phyloP scores from a whole-genome alignment of 2,113 vertebrate genomes.

The Lichenostomus cassidix region DNA sequence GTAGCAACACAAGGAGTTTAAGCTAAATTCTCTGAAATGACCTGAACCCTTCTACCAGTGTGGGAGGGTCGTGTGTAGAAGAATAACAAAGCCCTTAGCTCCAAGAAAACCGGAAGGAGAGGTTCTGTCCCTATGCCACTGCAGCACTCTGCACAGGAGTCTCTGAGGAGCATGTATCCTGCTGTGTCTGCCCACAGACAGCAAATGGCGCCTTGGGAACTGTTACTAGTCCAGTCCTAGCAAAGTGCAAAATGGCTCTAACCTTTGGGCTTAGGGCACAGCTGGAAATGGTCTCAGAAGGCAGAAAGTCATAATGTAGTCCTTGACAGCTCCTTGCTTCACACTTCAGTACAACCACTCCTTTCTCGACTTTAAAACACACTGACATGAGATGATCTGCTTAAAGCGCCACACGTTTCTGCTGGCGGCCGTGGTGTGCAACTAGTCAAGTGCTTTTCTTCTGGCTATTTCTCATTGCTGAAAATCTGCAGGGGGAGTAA shows the following conservation, averaged over 20 bases:
- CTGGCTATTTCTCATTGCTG: not conserved
- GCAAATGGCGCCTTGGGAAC: not conserved
- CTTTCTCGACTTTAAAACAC: not conserved
- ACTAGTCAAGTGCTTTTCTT: not conserved
- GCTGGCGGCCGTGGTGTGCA: not conserved
- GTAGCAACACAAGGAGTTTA: not conserved
- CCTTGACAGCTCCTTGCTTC: not conserved
- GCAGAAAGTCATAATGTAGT: not conserved
- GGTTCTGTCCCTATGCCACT: not conserved
- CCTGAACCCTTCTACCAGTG: not conserved
- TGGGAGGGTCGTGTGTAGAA: not conserved
- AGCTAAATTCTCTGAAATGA: not conserved
- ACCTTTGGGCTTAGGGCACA: not conserved
- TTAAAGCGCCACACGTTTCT: not conserved
- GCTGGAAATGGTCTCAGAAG: not conserved
- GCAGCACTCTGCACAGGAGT: not conserved
- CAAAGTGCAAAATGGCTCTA: not conserved
- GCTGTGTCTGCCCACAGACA: not conserved
- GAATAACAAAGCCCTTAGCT: not conserved
- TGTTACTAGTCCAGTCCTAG: not conserved
- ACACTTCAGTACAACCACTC: not conserved
- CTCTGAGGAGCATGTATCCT: not conserved
- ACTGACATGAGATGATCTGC: not conserved
- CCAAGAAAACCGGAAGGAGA: not conserved
- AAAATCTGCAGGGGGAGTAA: constrained; percentile 7